phyloP scores from a whole-genome alignment of 2,888 invertebrate genomes.

The Minunthozetes semirufus region DNA sequence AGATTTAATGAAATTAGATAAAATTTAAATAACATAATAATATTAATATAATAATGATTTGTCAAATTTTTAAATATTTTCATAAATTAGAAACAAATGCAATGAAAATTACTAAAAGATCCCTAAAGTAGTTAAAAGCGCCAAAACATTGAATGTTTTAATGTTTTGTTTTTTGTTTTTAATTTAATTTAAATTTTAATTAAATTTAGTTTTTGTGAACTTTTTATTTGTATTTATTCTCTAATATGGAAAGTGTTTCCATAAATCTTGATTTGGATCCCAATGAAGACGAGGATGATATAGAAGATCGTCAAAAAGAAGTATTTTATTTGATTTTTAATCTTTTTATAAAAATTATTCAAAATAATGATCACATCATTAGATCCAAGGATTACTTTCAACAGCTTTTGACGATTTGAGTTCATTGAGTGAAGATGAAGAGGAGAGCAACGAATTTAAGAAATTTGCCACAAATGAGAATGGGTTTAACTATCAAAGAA shows the following conservation, averaged over 20 bases:
- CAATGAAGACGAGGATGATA: conserved; percentile 14
- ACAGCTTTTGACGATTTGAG: conserved; percentile 28
- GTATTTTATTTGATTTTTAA: background rate
- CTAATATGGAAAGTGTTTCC: conserved; percentile 3
- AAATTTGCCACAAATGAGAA: background rate
- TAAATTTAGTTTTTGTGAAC: background rate
- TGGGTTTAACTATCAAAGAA: background rate
- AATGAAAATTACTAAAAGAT: too few relatives aligned
- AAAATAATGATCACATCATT: background rate
- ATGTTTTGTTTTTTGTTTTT: background rate
- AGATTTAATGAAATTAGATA: too few relatives aligned
- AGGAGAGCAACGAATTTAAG: background rate
- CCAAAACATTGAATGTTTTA: too few relatives aligned
- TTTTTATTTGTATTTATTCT: background rate
- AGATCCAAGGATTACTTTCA: conserved; percentile 22
- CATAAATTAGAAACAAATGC: too few relatives aligned
- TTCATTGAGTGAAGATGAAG: conserved; percentile 26
- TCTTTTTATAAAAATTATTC: background rate
- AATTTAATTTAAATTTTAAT: background rate
- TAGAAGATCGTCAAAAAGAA: conserved; percentile 18
- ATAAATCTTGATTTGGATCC: conserved; percentile 2
- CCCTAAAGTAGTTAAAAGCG: too few relatives aligned
- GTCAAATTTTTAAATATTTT: too few relatives aligned
- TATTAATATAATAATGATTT: too few relatives aligned
- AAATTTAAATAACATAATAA: too few relatives aligned